Conservation (phyloP, 2,797 vertebrate species). For the Phyllotis vaccarum region DNA sequence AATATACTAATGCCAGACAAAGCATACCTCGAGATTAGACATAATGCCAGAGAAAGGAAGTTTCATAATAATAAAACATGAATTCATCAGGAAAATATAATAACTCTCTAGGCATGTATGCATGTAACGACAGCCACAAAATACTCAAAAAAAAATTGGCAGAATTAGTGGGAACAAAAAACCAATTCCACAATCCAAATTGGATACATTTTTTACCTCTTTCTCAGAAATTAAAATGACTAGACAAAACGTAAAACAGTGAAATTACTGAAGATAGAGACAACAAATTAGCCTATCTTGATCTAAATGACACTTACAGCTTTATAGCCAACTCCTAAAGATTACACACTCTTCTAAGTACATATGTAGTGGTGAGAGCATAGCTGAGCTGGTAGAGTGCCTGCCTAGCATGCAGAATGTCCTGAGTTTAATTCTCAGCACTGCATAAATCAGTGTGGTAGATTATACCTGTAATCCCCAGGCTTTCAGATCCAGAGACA, state of each 20-base stretch:
- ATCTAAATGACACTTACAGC: background rate
- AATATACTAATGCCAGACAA: background rate
- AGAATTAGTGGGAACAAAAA: background rate
- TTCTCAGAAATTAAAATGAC: background rate
- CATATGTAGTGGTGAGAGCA: background rate
- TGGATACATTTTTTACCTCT: background rate
- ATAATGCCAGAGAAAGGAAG: background rate
- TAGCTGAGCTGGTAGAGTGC: background rate
- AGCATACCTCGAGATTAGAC: background rate
- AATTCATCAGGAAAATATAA: background rate
- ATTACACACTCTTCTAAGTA: background rate
- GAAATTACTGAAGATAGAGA: background rate
- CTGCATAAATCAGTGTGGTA: background rate
- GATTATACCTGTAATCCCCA: background rate
- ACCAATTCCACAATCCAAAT: background rate
- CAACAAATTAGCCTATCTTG: background rate
- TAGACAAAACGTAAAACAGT: background rate
- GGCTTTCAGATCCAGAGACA: background rate
- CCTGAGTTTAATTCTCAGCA: background rate
- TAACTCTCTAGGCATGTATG: background rate
- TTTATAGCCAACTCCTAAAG: background rate
- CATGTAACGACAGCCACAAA: background rate
- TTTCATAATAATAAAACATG: background rate
- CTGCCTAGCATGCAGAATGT: background rate
- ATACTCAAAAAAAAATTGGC: background rate